A percentile compares a stretch with the other conserved stretches of the same genome.
These are phyloP conservation scores for Varanus salvator DNA, from an alignment of 2,113 vertebrate species.

Conservation along the genomic window DNA sequence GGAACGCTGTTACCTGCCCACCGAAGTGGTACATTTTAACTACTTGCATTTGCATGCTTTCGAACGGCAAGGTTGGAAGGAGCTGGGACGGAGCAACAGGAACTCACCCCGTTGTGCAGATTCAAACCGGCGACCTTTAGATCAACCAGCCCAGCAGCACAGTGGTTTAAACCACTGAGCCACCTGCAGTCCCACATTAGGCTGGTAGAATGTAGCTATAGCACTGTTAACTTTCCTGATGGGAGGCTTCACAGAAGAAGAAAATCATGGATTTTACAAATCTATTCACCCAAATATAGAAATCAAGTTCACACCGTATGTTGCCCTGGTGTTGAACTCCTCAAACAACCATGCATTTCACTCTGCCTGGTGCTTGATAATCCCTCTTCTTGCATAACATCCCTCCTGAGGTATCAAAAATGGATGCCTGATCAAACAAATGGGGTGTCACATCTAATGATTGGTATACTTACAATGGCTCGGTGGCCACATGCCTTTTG, in stretches of 20 bases:
- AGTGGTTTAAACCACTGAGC: no score
- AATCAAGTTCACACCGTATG: background rate
- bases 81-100: no score
- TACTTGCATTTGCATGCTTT: no score
- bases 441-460: no score
- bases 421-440: background rate
- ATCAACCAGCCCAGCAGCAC: no score
- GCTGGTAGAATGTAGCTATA: background rate
- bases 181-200: no score
- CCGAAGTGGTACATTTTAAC: no score
- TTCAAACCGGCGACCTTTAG: no score
- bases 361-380: background rate
- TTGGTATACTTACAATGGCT: background rate
- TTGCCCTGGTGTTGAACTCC: background rate
- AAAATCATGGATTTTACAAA: slow-evolving; percentile 1
- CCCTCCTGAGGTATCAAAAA: background rate
- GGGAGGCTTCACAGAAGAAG: background rate
- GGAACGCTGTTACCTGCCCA: no score
- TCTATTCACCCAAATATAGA: background rate
- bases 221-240: background rate
- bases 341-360: background rate
- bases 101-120: no score
- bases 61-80: no score
- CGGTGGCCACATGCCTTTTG: background rate
- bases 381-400: background rate